Percentiles rank a stretch among this genome's conserved stretches.
phyloP scores from a whole-genome alignment of 2,113 vertebrate genomes.

The Paedocypris sp. region DNA sequence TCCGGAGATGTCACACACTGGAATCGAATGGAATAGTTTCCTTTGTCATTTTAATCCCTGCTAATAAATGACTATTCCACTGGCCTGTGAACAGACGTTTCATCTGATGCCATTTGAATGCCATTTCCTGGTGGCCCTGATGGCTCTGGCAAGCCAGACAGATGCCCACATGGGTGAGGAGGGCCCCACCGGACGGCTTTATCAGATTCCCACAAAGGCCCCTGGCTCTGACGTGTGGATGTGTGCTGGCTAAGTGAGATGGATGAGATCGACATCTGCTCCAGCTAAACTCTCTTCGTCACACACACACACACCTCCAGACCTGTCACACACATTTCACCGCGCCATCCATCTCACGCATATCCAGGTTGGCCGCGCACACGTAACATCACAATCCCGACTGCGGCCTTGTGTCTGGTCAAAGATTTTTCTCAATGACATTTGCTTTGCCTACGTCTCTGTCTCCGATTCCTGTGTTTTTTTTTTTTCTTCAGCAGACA shows the following conservation, averaged over 20 bases:
- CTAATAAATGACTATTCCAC: constrained; percentile 24
- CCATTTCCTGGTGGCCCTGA: constrained; percentile 29
- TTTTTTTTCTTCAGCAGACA: constrained; percentile 13
- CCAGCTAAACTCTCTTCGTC: constrained; percentile 35
- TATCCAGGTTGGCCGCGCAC: constrained; percentile 24
- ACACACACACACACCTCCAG: constrained; percentile 16
- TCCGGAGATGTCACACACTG: not conserved
- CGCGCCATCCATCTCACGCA: constrained; percentile 35
- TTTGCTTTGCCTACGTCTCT: constrained; percentile 1
- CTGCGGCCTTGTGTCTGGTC: constrained; percentile 18
- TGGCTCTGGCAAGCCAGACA: constrained; percentile 30
- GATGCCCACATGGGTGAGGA: constrained; percentile 18
- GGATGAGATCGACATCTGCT: constrained; percentile 32
- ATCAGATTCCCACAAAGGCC: constrained; percentile 29
- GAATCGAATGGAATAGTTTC: not conserved
- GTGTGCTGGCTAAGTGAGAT: constrained; percentile 34
- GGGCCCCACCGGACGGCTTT: constrained; percentile 21
- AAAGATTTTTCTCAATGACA: constrained; percentile 28
- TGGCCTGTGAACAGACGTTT: constrained; percentile 8
- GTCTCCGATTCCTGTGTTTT: constrained; percentile 32
- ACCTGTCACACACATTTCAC: constrained; percentile 37
- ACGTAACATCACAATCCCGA: constrained; percentile 1
- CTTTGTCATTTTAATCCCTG: constrained; percentile 5
- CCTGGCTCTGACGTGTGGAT: constrained; percentile 22
- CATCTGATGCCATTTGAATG: constrained; percentile 29